Conservation (phyloP, 2,888 invertebrate species). For the Fragum sueziense region DNA sequence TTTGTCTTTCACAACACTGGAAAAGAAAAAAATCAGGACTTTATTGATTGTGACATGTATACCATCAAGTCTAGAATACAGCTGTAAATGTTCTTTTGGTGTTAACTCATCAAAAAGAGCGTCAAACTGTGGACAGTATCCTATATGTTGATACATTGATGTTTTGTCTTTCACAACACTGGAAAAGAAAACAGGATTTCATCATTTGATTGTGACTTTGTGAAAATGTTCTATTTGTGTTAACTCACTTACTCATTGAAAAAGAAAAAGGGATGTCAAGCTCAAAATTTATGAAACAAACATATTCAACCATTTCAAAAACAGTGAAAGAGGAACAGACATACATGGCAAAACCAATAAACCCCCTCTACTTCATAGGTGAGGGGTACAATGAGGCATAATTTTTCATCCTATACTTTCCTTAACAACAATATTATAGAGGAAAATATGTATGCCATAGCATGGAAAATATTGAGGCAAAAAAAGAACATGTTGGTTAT, state of each 20-base stretch:
- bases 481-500: no score
- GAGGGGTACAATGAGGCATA: no score
- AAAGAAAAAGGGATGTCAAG: not conserved
- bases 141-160: slow-evolving; percentile 88
- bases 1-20: not conserved
- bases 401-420: no score
- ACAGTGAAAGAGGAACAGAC: no score
- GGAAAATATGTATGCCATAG: no score
- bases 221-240: slow-evolving; percentile 90
- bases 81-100: slow-evolving; percentile 88
- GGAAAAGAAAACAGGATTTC: not conserved
- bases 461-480: no score
- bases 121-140: slow-evolving; percentile 96
- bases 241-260: slow-evolving; percentile 83
- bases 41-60: slow-evolving; percentile 79
- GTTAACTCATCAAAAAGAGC: slow-evolving; percentile 91
- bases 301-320: no score
- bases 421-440: no score
- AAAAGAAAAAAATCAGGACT: not conserved
- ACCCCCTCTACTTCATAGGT: no score
- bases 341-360: no score
- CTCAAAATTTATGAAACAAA: no score
- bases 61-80: slow-evolving; percentile 90
- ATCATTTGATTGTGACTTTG: slow-evolving; percentile 46
- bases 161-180: not conserved